A percentile compares a stretch with the other conserved stretches of the same genome.
Conservation (phyloP, 2,113 vertebrate genomes). For the Brachionichthys hirsutus region DNA sequence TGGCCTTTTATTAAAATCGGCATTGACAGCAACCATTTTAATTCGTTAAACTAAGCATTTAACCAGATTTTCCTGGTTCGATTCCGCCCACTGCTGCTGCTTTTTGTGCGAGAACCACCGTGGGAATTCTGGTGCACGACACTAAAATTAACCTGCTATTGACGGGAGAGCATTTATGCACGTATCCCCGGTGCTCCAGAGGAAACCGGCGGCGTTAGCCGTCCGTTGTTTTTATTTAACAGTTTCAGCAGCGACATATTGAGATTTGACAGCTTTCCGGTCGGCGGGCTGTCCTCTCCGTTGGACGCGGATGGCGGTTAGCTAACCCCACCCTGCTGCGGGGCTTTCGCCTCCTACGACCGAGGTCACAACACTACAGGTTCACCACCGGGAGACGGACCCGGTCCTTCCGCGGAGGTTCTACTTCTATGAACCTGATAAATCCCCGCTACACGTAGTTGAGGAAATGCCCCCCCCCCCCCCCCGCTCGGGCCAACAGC, state of each 20-base stretch:
- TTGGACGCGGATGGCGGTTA: conserved; percentile 9
- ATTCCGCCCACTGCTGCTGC: conserved; percentile 44
- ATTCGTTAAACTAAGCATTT: background rate
- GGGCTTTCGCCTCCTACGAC: conserved; percentile 25
- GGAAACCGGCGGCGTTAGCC: fast-evolving
- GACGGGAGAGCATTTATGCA: fast-evolving
- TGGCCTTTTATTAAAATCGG: fast-evolving
- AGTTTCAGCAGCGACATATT: fast-evolving
- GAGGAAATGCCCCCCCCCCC: background rate
- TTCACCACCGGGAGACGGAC: fast-evolving
- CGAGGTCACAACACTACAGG: background rate
- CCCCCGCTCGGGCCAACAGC: conserved; percentile 19
- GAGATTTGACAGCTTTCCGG: conserved; percentile 20
- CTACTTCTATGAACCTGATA: fast-evolving
- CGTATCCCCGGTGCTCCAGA: fast-evolving
- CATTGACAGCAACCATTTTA: fast-evolving
- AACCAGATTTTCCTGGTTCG: background rate
- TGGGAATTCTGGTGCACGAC: conserved; percentile 27
- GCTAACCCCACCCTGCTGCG: conserved; percentile 69
- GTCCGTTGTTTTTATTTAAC: fast-evolving
- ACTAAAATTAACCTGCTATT: background rate
- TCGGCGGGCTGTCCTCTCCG: conserved; percentile 21
- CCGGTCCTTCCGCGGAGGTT: fast-evolving
- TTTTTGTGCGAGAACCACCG: conserved; percentile 24
- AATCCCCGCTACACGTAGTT: background rate